phyloP scores from a whole-genome alignment of 1,140 invertebrate genomes.

The Temnothorax longispinosus region DNA sequence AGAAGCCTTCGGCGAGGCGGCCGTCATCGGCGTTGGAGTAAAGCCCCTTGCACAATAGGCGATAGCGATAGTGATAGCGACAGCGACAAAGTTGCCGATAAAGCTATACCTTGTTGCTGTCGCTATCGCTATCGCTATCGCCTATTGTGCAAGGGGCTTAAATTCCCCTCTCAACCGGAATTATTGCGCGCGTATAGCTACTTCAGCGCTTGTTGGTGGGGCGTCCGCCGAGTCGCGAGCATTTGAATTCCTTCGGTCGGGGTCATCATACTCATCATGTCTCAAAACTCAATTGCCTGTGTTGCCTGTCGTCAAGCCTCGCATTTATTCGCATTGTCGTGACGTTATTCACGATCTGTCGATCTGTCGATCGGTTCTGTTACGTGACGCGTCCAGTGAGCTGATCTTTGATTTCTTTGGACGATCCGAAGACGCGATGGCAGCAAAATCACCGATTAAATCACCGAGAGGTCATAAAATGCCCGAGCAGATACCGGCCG shows the following conservation, averaged over 20 bases:
- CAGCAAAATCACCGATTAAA: conserved; percentile 74
- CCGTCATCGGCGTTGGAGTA: too few species aligned
- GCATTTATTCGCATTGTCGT: too few species aligned
- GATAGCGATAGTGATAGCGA: too few species aligned
- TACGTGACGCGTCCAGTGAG: background rate
- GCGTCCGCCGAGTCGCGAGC: background rate
- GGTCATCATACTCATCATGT: too few species aligned
- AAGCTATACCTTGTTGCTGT: too few species aligned
- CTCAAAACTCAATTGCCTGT: background rate
- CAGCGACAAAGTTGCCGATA: too few species aligned
- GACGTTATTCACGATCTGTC: too few species aligned
- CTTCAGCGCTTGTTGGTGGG: background rate
- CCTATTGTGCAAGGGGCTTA: too few species aligned
- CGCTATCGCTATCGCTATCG: too few species aligned
- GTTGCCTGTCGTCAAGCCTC: background rate
- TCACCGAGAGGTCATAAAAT: conserved; percentile 88
- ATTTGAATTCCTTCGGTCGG: background rate
- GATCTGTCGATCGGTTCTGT: background rate
- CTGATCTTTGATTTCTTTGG: background rate
- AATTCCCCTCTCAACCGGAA: too few species aligned
- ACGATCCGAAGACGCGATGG: conserved; percentile 72
- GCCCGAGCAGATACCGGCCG: conserved; percentile 91
- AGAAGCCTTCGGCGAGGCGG: too few species aligned
- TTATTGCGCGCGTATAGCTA: background rate
- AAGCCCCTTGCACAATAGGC: too few species aligned